phyloP scores from a whole-genome alignment of 2,888 invertebrate species.

The Margaritifera margaritifera region DNA sequence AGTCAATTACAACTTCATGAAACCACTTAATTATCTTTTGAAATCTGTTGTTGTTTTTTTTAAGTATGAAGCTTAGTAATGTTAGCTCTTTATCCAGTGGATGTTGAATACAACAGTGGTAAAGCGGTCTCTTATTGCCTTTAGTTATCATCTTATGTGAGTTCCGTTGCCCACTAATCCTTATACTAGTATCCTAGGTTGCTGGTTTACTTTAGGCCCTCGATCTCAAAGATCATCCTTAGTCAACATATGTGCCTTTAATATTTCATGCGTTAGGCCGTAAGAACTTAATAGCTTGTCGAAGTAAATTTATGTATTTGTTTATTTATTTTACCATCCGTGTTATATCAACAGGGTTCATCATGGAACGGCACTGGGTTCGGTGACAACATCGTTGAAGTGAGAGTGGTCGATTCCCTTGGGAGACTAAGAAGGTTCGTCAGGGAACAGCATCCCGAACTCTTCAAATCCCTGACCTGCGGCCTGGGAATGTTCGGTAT shows the following conservation, averaged over 20 bases:
- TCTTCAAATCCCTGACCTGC: conserved; percentile 37
- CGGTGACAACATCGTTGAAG: conserved; percentile 38
- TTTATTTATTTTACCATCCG: neutral
- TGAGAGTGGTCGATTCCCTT: conserved; percentile 31
- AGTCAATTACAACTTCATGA: too few species aligned
- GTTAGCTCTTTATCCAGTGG: too few species aligned
- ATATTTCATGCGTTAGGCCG: neutral
- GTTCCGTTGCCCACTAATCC: too few species aligned
- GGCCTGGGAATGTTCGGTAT: conserved; percentile 46
- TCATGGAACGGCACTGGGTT: conserved; percentile 29
- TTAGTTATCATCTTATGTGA: too few species aligned
- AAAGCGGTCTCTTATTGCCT: too few species aligned
- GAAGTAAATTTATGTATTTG: neutral
- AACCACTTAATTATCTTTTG: too few species aligned
- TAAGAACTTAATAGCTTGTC: neutral
- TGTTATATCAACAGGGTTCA: conserved; percentile 26
- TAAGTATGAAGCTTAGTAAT: too few species aligned
- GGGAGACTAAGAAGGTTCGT: conserved; percentile 33
- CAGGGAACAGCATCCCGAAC: conserved; percentile 26
- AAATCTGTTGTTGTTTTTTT: too few species aligned
- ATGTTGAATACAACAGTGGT: too few species aligned
- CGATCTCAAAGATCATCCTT: too few species aligned
- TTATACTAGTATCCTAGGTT: too few species aligned
- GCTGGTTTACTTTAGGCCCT: too few species aligned
- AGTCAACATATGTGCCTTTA: neutral